These are phyloP conservation scores for Agrotis puta DNA, from an alignment of 2,888 invertebrate genomes.

Conservation along the genomic window DNA sequence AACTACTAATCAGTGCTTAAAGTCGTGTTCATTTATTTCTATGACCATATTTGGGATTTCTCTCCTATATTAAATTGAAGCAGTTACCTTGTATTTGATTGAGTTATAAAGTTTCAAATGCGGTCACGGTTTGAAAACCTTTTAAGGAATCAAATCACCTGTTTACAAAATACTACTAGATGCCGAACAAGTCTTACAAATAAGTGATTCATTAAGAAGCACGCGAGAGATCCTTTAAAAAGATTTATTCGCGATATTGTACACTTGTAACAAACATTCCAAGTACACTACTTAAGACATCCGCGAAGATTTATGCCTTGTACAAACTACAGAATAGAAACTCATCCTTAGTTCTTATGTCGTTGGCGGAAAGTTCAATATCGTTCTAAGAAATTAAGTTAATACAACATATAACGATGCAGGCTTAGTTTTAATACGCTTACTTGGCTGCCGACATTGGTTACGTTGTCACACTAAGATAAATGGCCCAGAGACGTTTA, in stretches of 20 bases:
- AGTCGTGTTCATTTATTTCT: slow-evolving; percentile 37
- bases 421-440: slow-evolving; percentile 79
- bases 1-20: slow-evolving; percentile 24
- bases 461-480: slow-evolving; percentile 84
- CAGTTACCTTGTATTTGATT: slow-evolving; percentile 52
- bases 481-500: slow-evolving; percentile 79
- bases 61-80: slow-evolving; percentile 40
- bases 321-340: slow-evolving; percentile 68
- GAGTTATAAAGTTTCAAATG: slow-evolving; percentile 50
- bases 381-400: slow-evolving; percentile 60
- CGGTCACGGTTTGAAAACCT: slow-evolving; percentile 52
- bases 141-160: slow-evolving; percentile 45
- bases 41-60: slow-evolving; percentile 28
- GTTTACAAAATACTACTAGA: slow-evolving; percentile 42
- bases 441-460: slow-evolving; percentile 80
- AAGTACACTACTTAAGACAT: slow-evolving; percentile 77
- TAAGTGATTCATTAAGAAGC: slow-evolving; percentile 50
- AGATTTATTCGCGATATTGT: slow-evolving; percentile 72
- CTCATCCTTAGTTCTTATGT: slow-evolving; percentile 62
- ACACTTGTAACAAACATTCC: slow-evolving; percentile 74
- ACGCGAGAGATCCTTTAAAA: slow-evolving; percentile 55
- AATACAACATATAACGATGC: slow-evolving; percentile 69
- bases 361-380: slow-evolving; percentile 65
- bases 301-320: slow-evolving; percentile 75
- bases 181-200: slow-evolving; percentile 39